phyloP scores from a whole-genome alignment of 2,888 invertebrate species.

The Epistrophella euchroma region DNA sequence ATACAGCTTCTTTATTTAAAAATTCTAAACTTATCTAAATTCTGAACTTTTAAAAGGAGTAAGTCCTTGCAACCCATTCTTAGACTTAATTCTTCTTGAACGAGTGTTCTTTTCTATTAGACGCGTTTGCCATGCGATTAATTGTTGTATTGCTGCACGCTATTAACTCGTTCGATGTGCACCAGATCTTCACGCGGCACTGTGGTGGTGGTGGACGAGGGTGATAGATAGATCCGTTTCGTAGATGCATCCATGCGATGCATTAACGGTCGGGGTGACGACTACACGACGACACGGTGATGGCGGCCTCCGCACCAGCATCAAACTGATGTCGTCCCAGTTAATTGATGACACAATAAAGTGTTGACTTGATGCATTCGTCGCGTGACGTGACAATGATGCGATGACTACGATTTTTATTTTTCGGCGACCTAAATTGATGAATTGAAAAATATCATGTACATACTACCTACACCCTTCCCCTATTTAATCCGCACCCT shows the following conservation, averaged over 20 bases:
- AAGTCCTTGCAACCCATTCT: not conserved
- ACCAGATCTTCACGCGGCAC: conserved; percentile 56
- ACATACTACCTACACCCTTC: not conserved
- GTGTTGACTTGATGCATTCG: conserved; percentile 74
- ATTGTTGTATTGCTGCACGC: conserved; percentile 68
- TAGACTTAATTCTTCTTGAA: not conserved
- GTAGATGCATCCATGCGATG: conserved; percentile 52
- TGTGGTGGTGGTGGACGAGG: not conserved
- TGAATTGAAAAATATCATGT: conserved; percentile 54
- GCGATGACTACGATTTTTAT: conserved; percentile 44
- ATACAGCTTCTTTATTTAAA: too few relatives aligned
- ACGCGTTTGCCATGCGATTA: conserved; percentile 73
- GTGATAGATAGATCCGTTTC: conserved; percentile 62
- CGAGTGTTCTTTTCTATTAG: conserved; percentile 68
- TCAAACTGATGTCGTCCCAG: conserved; percentile 70
- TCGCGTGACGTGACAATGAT: conserved; percentile 66
- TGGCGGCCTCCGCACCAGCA: conserved; percentile 58
- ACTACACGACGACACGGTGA: not conserved
- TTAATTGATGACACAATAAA: conserved; percentile 74
- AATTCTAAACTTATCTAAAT: too few relatives aligned
- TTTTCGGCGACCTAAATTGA: conserved; percentile 69
- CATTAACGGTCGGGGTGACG: conserved; percentile 51
- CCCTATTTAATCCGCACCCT: not conserved
- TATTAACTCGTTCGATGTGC: conserved; percentile 76
- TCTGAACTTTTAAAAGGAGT: not conserved